phyloP scores from a whole-genome alignment of 2,797 vertebrate genomes.

The Lithobates sylvaticus region DNA sequence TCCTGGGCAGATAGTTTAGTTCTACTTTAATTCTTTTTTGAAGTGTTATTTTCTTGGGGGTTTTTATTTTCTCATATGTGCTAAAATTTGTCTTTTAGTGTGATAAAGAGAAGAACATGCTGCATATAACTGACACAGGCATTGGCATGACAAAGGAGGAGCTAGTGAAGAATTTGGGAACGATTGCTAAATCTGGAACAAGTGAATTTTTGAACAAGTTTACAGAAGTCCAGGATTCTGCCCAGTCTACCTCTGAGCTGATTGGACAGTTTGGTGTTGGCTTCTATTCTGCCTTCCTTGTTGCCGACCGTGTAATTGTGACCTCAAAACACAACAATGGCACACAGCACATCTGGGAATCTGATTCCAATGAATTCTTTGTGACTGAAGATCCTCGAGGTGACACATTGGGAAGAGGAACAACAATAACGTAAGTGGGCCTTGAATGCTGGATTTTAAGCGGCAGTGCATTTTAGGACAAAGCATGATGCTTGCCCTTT shows the following conservation, averaged over 20 bases:
- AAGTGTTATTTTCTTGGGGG: too few species aligned
- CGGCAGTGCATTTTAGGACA: too few species aligned
- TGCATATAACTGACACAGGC: conserved; percentile 96
- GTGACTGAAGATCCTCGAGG: conserved; percentile 94
- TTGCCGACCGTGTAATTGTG: conserved; percentile 96
- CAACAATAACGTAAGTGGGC: conserved; percentile 90
- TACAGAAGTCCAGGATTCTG: conserved; percentile 89
- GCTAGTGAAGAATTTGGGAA: conserved; percentile 93
- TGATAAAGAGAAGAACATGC: conserved; percentile 98
- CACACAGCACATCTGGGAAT: conserved; percentile 98
- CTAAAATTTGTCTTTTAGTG: conserved; percentile 76
- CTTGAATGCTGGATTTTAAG: not conserved
- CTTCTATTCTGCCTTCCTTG: conserved; percentile 98
- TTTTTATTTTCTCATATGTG: not conserved
- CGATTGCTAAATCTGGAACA: conserved; percentile 97
- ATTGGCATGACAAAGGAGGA: conserved; percentile 98
- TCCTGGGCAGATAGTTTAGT: too few species aligned
- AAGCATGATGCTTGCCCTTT: too few species aligned
- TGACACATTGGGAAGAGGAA: conserved; percentile 92
- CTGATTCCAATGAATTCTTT: conserved; percentile 94
- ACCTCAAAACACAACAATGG: conserved; percentile 97
- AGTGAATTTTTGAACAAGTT: conserved; percentile 97
- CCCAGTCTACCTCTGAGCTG: conserved; percentile 94
- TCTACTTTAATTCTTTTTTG: too few species aligned
- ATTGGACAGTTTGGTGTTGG: conserved; percentile 99